These are phyloP conservation scores for Theodoxus fluviatilis DNA, from an alignment of 2,888 invertebrate genomes.

Conservation along the genomic window DNA sequence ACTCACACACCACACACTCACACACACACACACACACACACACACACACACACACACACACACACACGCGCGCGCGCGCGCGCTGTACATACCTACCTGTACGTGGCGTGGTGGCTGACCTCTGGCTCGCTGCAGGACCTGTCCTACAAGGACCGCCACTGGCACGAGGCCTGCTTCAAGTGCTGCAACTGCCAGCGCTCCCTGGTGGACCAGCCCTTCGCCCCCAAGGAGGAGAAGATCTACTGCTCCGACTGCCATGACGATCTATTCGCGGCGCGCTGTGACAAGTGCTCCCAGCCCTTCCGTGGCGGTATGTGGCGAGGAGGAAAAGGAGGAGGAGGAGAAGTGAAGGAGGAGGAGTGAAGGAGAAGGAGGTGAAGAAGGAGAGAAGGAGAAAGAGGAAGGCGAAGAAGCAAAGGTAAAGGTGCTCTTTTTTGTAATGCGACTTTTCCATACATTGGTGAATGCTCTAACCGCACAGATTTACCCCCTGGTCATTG, in stretches of 20 bases:
- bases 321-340: neutral
- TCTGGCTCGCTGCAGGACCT: slow-evolving; percentile 78
- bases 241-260: slow-evolving; percentile 99
- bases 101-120: no score
- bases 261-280: slow-evolving; percentile 97
- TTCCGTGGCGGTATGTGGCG: slow-evolving; percentile 87
- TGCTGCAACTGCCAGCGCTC: slow-evolving; percentile 98
- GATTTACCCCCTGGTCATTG: no score
- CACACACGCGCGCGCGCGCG: no score
- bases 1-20: neutral
- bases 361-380: no score
- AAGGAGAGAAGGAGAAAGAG: no score
- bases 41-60: slow-evolving; percentile 7
- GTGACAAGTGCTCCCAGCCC: slow-evolving; percentile 98
- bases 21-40: neutral
- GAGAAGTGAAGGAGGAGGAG: no score
- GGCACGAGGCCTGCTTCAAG: slow-evolving; percentile 99
- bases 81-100: no score
- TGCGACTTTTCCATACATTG: no score
- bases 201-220: slow-evolving; percentile 99
- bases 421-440: no score
- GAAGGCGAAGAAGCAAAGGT: no score
- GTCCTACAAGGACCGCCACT: slow-evolving; percentile 99
- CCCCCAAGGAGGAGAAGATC: slow-evolving; percentile 97
- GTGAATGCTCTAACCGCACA: no score